Evolutionary conservation across 2,113 vertebrate genomes (phyloP).

Genomic region (Ageneiosus marmoratus): DNA sequence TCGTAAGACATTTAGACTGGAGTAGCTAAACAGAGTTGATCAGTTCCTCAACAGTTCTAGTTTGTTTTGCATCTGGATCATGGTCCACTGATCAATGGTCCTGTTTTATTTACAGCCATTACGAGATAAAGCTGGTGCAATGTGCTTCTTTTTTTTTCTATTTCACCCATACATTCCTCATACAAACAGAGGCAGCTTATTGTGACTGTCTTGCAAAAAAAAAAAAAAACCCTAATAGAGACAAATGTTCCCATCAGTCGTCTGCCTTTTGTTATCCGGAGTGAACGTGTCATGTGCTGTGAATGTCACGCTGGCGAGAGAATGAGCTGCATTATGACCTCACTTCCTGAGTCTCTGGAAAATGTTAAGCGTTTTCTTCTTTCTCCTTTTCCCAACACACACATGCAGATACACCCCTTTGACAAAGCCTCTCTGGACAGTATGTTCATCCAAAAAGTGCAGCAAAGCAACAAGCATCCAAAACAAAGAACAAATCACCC

Average conservation of each 20-base stretch:
- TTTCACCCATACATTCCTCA: not conserved
- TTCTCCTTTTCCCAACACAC: slow-evolving; percentile 1
- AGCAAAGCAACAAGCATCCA: not conserved
- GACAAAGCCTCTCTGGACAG: slow-evolving; percentile 31
- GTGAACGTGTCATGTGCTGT: slow-evolving; percentile 40
- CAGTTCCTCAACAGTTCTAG: not conserved
- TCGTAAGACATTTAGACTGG: not conserved
- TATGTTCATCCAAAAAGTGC: slow-evolving; percentile 6
- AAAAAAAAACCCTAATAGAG: not conserved
- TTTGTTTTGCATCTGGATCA: not conserved
- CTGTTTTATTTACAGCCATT: not conserved
- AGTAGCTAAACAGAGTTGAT: not conserved
- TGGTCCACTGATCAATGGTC: not conserved
- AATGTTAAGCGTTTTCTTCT: slow-evolving; percentile 45
- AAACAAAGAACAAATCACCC: not conserved
- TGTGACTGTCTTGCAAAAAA: not conserved
- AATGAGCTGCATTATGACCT: slow-evolving; percentile 54
- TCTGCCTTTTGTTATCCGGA: slow-evolving; percentile 26
- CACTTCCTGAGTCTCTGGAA: slow-evolving; percentile 58
- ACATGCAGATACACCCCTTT: slow-evolving; percentile 11
- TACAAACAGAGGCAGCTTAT: not conserved
- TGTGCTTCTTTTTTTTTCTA: not conserved
- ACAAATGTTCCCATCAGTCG: slow-evolving; percentile 12
- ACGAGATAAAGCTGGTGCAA: not conserved
- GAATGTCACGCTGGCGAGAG: slow-evolving; percentile 50